These are phyloP conservation scores for Corythornis vintsioides DNA, from an alignment of 2,113 vertebrate genomes.

Conservation along the genomic window DNA sequence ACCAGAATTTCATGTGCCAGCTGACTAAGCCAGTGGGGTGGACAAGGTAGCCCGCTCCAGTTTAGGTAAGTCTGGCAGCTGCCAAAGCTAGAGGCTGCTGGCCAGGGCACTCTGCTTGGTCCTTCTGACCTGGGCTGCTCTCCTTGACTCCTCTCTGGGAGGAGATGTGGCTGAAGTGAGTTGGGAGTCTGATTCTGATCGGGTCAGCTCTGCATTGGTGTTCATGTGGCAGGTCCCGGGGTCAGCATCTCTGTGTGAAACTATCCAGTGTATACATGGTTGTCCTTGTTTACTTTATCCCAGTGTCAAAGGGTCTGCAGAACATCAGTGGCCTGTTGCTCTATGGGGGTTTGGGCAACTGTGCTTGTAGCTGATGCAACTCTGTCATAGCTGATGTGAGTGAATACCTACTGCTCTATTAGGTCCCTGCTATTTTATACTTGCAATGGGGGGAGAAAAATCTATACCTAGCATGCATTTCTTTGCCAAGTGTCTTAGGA, in stretches of 20 bases:
- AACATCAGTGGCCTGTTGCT: neutral
- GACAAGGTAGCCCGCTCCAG: neutral
- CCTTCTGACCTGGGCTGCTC: neutral
- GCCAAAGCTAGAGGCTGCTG: neutral
- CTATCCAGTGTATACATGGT: rapidly evolving
- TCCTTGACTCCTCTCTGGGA: neutral
- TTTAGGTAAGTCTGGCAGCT: neutral
- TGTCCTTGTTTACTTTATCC: neutral
- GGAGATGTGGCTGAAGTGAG: neutral
- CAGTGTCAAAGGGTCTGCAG: neutral
- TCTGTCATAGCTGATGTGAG: neutral
- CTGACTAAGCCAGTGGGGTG: neutral
- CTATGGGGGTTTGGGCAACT: neutral
- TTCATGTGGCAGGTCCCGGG: neutral
- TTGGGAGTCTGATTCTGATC: neutral
- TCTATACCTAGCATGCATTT: neutral
- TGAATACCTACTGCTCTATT: neutral
- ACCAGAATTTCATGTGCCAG: neutral
- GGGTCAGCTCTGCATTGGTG: neutral
- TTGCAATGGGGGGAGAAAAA: neutral
- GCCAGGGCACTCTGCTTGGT: neutral
- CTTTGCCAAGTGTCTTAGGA: neutral
- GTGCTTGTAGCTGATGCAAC: neutral
- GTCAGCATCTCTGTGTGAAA: no score
- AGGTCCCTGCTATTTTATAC: neutral